Evolutionary conservation across 1,140 invertebrate species (phyloP).

Genomic region (Aphelinus atriplicis): DNA sequence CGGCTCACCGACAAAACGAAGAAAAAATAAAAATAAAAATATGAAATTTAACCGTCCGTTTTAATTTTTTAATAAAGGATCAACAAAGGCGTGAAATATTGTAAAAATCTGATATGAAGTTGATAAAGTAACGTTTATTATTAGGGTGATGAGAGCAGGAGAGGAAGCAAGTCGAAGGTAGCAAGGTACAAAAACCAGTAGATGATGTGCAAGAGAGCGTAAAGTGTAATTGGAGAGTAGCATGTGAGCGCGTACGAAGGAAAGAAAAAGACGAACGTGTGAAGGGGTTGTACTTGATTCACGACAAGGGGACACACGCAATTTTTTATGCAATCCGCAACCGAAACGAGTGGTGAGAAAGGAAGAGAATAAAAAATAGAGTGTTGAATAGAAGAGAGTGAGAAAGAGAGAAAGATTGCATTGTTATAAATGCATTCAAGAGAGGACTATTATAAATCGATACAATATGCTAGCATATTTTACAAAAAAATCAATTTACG

Average conservation of each 20-base stretch:
- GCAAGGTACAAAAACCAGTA: conserved; percentile 19
- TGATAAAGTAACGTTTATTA: conserved; percentile 45
- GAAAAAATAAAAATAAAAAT: conserved; percentile 45
- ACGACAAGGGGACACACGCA: conserved; percentile 23
- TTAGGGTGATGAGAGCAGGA: conserved; percentile 15
- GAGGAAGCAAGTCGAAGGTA: conserved; percentile 1
- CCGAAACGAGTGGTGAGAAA: conserved; percentile 5
- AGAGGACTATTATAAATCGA: conserved; percentile 10
- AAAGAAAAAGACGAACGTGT: conserved; percentile 18
- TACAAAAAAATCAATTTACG: conserved; percentile 4
- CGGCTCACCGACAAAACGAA: conserved; percentile 64
- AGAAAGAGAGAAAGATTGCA: conserved; percentile 30
- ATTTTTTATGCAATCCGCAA: conserved; percentile 32
- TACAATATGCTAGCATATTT: conserved; percentile 28
- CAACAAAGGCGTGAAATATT: conserved; percentile 54
- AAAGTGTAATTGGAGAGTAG: conserved; percentile 10
- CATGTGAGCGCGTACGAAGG: not conserved
- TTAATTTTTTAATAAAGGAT: conserved; percentile 64
- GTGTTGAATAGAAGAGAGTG: not conserved
- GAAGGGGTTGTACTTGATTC: conserved; percentile 10
- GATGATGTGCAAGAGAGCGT: conserved; percentile 28
- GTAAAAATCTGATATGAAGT: conserved; percentile 49
- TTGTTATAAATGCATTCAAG: conserved; percentile 13
- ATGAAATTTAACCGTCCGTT: conserved; percentile 66
- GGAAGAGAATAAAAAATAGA: too few species aligned